These are phyloP conservation scores for Eidolon helvum DNA, from an alignment of 2,113 vertebrate species.

Conservation along the genomic window DNA sequence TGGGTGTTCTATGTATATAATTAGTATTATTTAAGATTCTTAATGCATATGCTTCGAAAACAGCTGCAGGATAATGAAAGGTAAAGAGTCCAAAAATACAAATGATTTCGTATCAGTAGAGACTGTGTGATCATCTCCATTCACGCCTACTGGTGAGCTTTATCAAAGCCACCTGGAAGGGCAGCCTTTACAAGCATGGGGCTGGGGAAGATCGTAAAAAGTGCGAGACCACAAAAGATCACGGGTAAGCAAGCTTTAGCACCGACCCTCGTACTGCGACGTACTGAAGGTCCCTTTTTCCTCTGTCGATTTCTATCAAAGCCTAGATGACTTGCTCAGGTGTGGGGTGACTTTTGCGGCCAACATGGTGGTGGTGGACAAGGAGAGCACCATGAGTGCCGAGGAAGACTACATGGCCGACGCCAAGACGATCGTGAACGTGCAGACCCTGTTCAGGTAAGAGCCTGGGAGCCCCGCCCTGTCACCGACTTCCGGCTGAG, in stretches of 20 bases:
- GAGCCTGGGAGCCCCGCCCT: rapidly evolving
- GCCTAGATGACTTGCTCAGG: slow-evolving; percentile 96
- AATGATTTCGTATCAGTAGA: background rate
- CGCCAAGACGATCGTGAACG: slow-evolving; percentile 98
- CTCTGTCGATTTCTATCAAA: slow-evolving; percentile 81
- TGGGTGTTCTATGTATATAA: background rate
- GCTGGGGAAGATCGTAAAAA: background rate
- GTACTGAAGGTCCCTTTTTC: slow-evolving; percentile 29
- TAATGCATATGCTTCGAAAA: background rate
- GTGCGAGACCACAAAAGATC: too few species aligned
- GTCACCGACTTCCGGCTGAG: rapidly evolving
- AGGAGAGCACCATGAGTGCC: slow-evolving; percentile 98
- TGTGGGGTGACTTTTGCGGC: slow-evolving; percentile 98
- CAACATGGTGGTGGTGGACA: slow-evolving; percentile 98
- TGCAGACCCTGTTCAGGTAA: slow-evolving; percentile 98
- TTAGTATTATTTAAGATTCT: background rate
- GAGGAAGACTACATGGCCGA: slow-evolving; percentile 99
- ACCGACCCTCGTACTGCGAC: background rate
- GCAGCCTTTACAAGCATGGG: background rate
- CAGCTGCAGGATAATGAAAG: background rate
- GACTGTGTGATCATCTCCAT: background rate
- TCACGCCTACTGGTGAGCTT: too few species aligned
- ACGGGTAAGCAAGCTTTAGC: background rate
- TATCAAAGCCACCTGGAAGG: background rate
- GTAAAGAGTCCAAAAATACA: background rate